These are phyloP conservation scores for Euwallacea similis DNA, from an alignment of 1,140 invertebrate genomes.

Conservation along the genomic window DNA sequence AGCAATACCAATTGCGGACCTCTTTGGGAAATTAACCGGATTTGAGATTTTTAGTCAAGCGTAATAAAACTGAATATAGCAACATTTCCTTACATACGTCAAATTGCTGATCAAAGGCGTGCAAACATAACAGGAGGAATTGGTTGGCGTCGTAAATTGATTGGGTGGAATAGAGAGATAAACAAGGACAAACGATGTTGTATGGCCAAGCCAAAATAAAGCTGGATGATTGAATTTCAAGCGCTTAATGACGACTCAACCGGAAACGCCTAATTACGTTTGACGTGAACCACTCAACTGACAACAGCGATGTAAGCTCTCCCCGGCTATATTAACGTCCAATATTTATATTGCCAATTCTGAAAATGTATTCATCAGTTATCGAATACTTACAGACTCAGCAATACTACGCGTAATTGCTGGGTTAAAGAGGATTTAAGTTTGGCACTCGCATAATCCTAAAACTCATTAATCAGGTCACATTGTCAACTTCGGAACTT, in stretches of 20 bases:
- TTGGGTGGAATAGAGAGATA: slow-evolving; percentile 13
- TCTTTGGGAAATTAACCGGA: background rate
- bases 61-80: slow-evolving; percentile 7
- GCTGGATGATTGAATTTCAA: slow-evolving; percentile 46
- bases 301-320: slow-evolving; percentile 25
- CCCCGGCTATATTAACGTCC: slow-evolving; percentile 6
- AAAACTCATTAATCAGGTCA: too few relatives aligned
- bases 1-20: background rate
- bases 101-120: slow-evolving; percentile 16
- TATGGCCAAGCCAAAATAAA: slow-evolving; percentile 50
- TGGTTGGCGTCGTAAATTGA: slow-evolving; percentile 17
- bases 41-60: slow-evolving; percentile 14
- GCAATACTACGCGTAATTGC: too few relatives aligned
- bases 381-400: too few relatives aligned
- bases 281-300: slow-evolving; percentile 50
- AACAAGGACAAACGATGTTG: slow-evolving; percentile 32
- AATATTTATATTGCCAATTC: background rate
- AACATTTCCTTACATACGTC: slow-evolving; percentile 9
- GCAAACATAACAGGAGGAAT: slow-evolving; percentile 18
- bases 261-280: slow-evolving; percentile 50
- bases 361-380: too few relatives aligned
- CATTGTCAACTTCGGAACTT: too few relatives aligned
- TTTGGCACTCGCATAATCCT: too few relatives aligned
- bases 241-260: slow-evolving; percentile 47
- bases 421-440: too few relatives aligned